Percentiles rank a stretch among this genome's conserved stretches.
phyloP scores from a whole-genome alignment of 2,113 vertebrate species.

The Gallinago undulata region DNA sequence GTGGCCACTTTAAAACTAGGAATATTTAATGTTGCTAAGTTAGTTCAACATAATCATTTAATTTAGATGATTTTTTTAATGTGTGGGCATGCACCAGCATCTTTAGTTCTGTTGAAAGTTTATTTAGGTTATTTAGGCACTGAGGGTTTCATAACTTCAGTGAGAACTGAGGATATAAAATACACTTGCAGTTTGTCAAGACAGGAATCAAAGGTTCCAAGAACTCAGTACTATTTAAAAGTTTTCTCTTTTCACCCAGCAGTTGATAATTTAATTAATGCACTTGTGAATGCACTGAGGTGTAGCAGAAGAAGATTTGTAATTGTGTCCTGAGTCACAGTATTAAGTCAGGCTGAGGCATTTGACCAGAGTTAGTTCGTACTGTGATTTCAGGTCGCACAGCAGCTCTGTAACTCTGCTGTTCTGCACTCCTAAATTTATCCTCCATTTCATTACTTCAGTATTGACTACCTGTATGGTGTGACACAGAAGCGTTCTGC shows the following conservation, averaged over 20 bases:
- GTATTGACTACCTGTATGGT: neutral
- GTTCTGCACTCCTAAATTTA: neutral
- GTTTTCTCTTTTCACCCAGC: neutral
- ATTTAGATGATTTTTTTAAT: neutral
- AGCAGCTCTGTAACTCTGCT: neutral
- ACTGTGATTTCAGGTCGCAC: neutral
- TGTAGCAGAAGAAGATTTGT: neutral
- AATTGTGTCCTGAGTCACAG: neutral
- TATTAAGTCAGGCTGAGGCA: neutral
- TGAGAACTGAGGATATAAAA: neutral
- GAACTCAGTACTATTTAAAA: neutral
- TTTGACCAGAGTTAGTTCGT: neutral
- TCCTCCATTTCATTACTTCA: neutral
- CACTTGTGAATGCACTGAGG: neutral
- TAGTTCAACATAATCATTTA: neutral
- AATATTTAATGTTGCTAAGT: neutral
- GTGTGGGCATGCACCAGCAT: neutral
- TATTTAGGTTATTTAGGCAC: neutral
- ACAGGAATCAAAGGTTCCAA: neutral
- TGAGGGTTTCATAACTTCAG: neutral
- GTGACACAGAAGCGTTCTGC: neutral
- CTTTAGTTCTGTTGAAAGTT: neutral
- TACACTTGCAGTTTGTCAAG: neutral
- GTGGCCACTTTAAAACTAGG: neutral
- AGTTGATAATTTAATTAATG: neutral